Conservation (phyloP, 2,113 vertebrate species). For the Lepidothrix coronata region DNA sequence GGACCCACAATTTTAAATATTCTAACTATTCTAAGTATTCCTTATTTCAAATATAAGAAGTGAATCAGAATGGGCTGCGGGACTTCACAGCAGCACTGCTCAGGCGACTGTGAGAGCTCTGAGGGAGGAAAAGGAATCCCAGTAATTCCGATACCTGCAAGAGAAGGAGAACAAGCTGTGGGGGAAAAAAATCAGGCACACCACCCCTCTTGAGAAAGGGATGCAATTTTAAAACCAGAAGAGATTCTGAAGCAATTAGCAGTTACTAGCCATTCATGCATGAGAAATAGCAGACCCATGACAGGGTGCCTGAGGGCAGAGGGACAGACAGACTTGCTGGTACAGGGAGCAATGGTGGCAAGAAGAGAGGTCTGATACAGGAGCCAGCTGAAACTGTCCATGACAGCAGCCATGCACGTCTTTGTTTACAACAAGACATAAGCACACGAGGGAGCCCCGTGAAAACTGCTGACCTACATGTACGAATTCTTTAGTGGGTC, state of each 20-base stretch:
- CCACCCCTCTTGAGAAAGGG: neutral
- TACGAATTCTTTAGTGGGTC: neutral
- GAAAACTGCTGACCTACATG: neutral
- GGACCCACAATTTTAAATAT: neutral
- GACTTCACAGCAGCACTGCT: neutral
- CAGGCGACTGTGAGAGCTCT: neutral
- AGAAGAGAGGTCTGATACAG: neutral
- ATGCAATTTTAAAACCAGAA: neutral
- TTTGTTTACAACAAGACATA: neutral
- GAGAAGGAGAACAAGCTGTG: neutral
- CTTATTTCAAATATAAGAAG: conserved; percentile 4
- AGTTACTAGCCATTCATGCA: neutral
- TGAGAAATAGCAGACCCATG: neutral
- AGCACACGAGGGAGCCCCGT: neutral
- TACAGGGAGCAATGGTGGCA: neutral
- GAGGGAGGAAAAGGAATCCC: conserved; percentile 36
- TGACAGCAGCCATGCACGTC: neutral
- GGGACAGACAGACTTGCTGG: neutral
- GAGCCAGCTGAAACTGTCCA: neutral
- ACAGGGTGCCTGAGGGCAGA: neutral
- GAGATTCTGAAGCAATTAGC: neutral
- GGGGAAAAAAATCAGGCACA: neutral
- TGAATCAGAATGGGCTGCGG: neutral
- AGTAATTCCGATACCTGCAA: neutral
- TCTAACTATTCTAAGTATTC: conserved; percentile 24